A percentile compares a stretch with the other conserved stretches of the same genome.
phyloP scores from a whole-genome alignment of 2,888 invertebrate species.

The Campoplex nolae region DNA sequence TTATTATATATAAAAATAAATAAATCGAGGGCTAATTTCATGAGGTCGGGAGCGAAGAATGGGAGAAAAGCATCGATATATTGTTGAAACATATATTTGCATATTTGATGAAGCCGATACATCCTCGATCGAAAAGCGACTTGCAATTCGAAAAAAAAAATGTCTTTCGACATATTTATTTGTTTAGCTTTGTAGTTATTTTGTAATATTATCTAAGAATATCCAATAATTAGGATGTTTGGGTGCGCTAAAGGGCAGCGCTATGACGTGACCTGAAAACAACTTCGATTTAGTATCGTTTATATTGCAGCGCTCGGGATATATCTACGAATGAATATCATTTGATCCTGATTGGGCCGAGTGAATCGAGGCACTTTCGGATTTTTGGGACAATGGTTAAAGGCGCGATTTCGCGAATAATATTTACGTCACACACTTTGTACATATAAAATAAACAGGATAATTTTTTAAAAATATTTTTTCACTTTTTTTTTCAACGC shows the following conservation, averaged over 20 bases:
- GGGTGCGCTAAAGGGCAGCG: constrained; percentile 75
- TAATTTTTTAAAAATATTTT: not conserved
- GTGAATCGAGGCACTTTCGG: constrained; percentile 55
- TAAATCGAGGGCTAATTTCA: not conserved
- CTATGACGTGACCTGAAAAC: constrained; percentile 82
- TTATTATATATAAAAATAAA: not conserved
- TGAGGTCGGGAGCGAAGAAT: not conserved
- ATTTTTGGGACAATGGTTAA: constrained; percentile 51
- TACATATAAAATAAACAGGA: constrained; percentile 65
- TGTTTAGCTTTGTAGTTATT: not conserved
- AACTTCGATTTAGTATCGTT: constrained; percentile 70
- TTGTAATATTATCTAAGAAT: not conserved
- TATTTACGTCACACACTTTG: constrained; percentile 71
- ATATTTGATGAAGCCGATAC: not conserved
- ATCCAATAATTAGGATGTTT: constrained; percentile 53
- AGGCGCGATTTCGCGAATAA: constrained; percentile 39
- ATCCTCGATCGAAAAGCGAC: constrained; percentile 19
- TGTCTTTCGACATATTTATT: not conserved
- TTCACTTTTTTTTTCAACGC: constrained; percentile 11
- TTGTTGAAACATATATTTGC: constrained; percentile 7
- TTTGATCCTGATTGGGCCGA: constrained; percentile 7
- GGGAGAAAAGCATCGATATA: not conserved
- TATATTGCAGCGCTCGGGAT: constrained; percentile 1
- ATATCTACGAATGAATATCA: constrained; percentile 12
- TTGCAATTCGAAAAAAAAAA: constrained; percentile 1